phyloP scores from a whole-genome alignment of 2,888 invertebrate species.

The Xanthorhoe spadicearia region DNA sequence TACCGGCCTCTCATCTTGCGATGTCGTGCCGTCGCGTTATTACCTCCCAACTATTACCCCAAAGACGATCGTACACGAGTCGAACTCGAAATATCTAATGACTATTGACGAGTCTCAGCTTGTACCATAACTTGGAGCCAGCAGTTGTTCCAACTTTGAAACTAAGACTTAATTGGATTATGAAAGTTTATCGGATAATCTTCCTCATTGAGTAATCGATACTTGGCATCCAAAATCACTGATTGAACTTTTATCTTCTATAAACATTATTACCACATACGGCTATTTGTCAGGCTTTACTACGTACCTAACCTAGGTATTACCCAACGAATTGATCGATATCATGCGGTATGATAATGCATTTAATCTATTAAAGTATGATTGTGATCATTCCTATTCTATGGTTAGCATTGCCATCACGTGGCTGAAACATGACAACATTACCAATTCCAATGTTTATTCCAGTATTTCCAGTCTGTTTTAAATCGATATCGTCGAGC shows the following conservation, averaged over 20 bases:
- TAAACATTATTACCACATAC: neutral
- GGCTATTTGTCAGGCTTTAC: neutral
- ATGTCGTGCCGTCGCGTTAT: constrained; percentile 74
- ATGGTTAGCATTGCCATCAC: constrained; percentile 41
- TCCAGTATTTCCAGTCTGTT: constrained; percentile 39
- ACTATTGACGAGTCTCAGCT: constrained; percentile 40
- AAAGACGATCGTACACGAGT: constrained; percentile 54
- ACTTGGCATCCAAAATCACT: neutral
- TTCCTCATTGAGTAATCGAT: constrained; percentile 17
- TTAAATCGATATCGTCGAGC: constrained; percentile 58
- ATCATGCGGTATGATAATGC: constrained; percentile 14
- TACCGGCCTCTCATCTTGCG: constrained; percentile 72
- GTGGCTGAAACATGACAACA: constrained; percentile 42
- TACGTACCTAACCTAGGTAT: neutral
- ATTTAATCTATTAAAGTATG: constrained; percentile 32
- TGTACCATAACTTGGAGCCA: constrained; percentile 33
- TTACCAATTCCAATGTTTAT: constrained; percentile 51
- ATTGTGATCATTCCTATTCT: constrained; percentile 40
- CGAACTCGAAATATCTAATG: constrained; percentile 55
- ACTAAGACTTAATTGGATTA: constrained; percentile 32
- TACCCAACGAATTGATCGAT: neutral
- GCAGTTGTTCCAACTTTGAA: constrained; percentile 31
- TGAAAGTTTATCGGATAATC: constrained; percentile 27
- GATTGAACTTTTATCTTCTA: neutral
- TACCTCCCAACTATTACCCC: constrained; percentile 74